phyloP scores from a whole-genome alignment of 2,113 vertebrate species.

The Oceanodroma tethys region DNA sequence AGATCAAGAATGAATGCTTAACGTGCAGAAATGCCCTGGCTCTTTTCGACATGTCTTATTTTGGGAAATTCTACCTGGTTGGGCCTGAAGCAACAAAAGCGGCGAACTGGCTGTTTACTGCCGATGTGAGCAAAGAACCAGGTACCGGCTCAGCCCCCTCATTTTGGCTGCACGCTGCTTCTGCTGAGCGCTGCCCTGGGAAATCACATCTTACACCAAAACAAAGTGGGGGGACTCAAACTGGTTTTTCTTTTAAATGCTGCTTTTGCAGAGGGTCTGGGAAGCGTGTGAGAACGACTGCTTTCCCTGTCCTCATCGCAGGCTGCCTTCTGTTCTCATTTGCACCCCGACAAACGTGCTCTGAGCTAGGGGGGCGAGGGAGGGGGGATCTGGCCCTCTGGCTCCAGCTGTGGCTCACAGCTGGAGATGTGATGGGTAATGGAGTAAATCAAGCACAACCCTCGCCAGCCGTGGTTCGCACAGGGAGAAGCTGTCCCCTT shows the following conservation, averaged over 20 bases:
- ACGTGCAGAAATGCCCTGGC: slow-evolving; percentile 84
- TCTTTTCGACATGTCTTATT: slow-evolving; percentile 97
- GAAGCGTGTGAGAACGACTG: not conserved
- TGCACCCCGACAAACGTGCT: not conserved
- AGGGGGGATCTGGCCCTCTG: not conserved
- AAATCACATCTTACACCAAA: not conserved
- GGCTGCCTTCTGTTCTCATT: not conserved
- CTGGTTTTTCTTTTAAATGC: not conserved
- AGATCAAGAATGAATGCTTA: slow-evolving; percentile 90
- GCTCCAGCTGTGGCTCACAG: not conserved
- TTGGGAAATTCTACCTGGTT: slow-evolving; percentile 95
- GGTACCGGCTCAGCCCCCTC: slow-evolving; percentile 66
- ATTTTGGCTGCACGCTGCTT: fast-evolving
- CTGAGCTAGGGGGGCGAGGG: not conserved
- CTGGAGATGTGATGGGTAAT: not conserved
- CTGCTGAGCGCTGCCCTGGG: not conserved
- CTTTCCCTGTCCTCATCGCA: not conserved
- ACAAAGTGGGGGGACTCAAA: not conserved
- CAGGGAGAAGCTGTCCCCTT: not conserved
- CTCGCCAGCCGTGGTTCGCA: fast-evolving
- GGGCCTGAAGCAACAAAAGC: slow-evolving; percentile 88
- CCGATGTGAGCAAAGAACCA: slow-evolving; percentile 86
- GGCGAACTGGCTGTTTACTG: slow-evolving; percentile 92
- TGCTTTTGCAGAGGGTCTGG: not conserved
- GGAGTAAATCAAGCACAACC: not conserved